Conservation (phyloP, 2,797 vertebrate species). For the Hydrocynus forskahlii region DNA sequence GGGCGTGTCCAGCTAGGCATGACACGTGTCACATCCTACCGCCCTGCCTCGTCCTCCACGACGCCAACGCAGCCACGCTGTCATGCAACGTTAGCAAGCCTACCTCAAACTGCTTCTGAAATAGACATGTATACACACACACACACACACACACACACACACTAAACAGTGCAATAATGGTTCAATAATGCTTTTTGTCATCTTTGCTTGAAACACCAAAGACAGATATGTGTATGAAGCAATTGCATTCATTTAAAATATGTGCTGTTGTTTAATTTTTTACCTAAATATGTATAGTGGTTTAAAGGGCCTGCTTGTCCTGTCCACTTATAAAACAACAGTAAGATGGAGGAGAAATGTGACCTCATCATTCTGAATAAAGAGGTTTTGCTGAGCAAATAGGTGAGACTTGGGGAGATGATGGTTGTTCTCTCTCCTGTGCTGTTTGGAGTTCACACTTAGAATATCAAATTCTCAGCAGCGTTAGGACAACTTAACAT, state of each 20-base stretch:
- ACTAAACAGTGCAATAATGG: background rate
- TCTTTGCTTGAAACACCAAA: background rate
- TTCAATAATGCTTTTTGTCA: background rate
- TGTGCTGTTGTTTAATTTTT: no score
- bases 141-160: background rate
- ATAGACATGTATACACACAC: slow-evolving; percentile 50
- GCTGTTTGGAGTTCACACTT: no score
- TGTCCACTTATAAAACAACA: background rate
- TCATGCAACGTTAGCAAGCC: slow-evolving; percentile 69
- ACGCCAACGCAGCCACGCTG: slow-evolving; percentile 67
- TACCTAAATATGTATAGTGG: no score
- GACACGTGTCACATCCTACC: slow-evolving; percentile 74
- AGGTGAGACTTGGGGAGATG: no score
- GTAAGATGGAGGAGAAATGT: background rate
- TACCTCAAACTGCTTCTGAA: slow-evolving; percentile 63
- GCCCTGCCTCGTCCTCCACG: slow-evolving; percentile 52
- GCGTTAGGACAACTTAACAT: no score
- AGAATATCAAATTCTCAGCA: no score
- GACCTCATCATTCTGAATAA: background rate
- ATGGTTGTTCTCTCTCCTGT: no score
- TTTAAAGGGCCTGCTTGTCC: no score
- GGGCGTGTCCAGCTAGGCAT: slow-evolving; percentile 68
- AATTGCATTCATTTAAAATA: no score
- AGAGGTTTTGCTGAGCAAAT: no score
- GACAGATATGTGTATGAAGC: background rate